A percentile compares a stretch with the other conserved stretches of the same genome.
Conservation (phyloP, 2,888 invertebrate species). For the Nyleta sp. region DNA sequence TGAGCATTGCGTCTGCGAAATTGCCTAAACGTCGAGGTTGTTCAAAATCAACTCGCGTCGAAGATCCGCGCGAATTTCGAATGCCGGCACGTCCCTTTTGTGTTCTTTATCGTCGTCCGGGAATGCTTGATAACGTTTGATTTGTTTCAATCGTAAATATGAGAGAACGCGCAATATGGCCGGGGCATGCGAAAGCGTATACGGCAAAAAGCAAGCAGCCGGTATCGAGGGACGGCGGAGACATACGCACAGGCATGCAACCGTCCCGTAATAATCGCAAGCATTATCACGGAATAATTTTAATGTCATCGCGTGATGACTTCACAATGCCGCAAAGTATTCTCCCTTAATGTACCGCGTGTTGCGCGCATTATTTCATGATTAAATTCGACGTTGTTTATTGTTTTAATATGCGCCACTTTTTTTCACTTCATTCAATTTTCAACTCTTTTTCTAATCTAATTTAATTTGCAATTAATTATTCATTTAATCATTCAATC, state of each 20-base stretch:
- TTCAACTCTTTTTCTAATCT: too few relatives aligned
- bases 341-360: slow-evolving; percentile 40
- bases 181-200: slow-evolving; percentile 46
- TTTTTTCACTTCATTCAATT: not conserved
- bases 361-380: slow-evolving; percentile 43
- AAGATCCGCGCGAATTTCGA: slow-evolving; percentile 74
- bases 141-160: slow-evolving; percentile 82
- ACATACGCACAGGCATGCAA: slow-evolving; percentile 63
- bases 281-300: slow-evolving; percentile 64
- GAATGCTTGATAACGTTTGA: slow-evolving; percentile 83
- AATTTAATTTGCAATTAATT: too few relatives aligned
- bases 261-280: slow-evolving; percentile 62
- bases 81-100: slow-evolving; percentile 80
- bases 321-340: slow-evolving; percentile 58
- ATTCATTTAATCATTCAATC: too few relatives aligned
- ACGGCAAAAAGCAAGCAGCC: slow-evolving; percentile 48
- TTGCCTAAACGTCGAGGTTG: slow-evolving; percentile 24
- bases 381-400: slow-evolving; percentile 42
- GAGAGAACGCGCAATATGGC: slow-evolving; percentile 72
- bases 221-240: slow-evolving; percentile 37
- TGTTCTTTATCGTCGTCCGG: slow-evolving; percentile 81
- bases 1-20: not conserved
- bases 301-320: slow-evolving; percentile 62
- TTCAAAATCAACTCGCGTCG: slow-evolving; percentile 69
- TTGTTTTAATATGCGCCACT: slow-evolving; percentile 21